These are phyloP conservation scores for Drosophila mercatorum DNA, from an alignment of 2,888 invertebrate species.

Conservation along the genomic window DNA sequence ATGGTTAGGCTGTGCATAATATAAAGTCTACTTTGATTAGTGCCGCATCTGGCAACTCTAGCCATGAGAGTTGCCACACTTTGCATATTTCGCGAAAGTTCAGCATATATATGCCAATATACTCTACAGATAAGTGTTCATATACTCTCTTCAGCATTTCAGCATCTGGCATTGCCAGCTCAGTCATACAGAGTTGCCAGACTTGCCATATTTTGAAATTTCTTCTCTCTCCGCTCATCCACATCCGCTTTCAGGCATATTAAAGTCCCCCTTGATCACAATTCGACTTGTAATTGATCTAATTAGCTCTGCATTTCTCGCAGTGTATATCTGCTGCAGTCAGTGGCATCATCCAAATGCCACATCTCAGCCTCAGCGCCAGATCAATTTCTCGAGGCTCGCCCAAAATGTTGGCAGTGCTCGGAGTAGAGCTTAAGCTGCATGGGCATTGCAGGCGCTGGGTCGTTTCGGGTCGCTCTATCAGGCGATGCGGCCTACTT, in stretches of 20 bases:
- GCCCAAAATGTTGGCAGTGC: conserved; percentile 46
- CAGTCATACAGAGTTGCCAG: no score
- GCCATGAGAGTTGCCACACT: neutral
- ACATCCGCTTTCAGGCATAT: no score
- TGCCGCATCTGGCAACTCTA: conserved; percentile 15
- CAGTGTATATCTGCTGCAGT: conserved; percentile 20
- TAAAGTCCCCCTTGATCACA: no score
- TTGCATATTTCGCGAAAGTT: neutral
- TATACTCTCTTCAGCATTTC: no score
- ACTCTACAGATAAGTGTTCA: no score
- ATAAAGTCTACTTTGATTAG: no score
- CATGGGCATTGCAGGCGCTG: conserved; percentile 33
- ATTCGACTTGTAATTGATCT: no score
- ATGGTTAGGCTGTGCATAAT: no score
- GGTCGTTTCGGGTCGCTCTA: conserved; percentile 14
- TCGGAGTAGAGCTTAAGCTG: conserved; percentile 46
- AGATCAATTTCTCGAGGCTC: conserved; percentile 22
- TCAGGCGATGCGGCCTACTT: conserved; percentile 45
- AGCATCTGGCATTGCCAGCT: no score
- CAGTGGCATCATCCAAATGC: conserved; percentile 35
- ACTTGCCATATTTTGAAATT: no score
- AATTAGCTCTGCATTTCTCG: neutral
- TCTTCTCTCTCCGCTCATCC: no score
- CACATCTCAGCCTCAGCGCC: neutral
- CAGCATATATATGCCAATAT: no score